Evolutionary conservation across 2,888 invertebrate genomes (phyloP), one percentile per base, ranked within the genome.

Genomic region (Chalcis sispes): DNA sequence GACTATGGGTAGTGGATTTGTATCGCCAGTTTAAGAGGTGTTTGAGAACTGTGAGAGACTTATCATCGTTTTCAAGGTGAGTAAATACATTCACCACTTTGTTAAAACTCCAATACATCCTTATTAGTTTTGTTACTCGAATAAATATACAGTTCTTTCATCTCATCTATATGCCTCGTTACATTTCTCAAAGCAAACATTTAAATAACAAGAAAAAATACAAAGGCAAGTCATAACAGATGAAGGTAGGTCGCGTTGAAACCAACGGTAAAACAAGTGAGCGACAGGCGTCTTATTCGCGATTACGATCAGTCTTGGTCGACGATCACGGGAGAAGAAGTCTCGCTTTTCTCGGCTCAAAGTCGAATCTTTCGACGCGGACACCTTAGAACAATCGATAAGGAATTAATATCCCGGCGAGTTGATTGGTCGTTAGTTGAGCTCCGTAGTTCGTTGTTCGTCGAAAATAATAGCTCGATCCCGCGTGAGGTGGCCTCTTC

Each of bases 1-100:
- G 89, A 91, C 92, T 85, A 92, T 93, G 90, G 92, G 92, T 89
- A 94, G 93, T 82, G 91, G 91, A 84, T 94, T 93, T 91, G 94
- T 94, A 88, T 93, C 94, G 85, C 94, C 94, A 83, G 94, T 94
- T 88, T 94, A 93, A 92, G 89, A 89, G 89, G 88, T 87, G 88
- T 87, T 89, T 89, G 88, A 82, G 81, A 82, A 84, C 32, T 42
- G 8, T 20, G 25, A 54, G 25, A 58, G 77, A 64, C 50, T 65
- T 40, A 50, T 20, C 59, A 65, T 29, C 18, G 50, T 59, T 65
- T 69, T 78, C 54, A 77, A 80, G 81, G 82, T 82, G 66, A 71
- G 82, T 77, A 62, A 42, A 15, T 23, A 3, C 18, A 23, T 23
- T 50, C 25, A 61, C 46, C 18, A 59, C 2, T 36, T 13, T 18